Evolutionary conservation across 2,888 invertebrate species (phyloP).

Genomic region (Agriopis aurantiaria): DNA sequence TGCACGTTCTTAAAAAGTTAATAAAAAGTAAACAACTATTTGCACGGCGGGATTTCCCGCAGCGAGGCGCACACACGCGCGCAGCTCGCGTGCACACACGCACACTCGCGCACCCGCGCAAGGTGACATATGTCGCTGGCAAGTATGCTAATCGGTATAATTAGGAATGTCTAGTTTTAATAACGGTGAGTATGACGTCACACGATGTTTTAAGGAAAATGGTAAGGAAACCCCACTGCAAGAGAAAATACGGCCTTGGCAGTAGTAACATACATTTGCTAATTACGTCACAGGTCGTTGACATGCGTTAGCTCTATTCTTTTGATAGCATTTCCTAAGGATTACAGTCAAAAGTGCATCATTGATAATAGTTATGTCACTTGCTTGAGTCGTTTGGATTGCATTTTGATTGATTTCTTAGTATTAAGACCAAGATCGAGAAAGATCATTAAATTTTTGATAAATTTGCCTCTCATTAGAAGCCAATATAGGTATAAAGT

Average conservation of each 20-base stretch:
- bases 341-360: not conserved
- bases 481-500: not conserved
- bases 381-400: not conserved
- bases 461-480: not conserved
- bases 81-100: slow-evolving; percentile 37
- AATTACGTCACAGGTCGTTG: slow-evolving; percentile 26
- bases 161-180: slow-evolving; percentile 56
- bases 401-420: not conserved
- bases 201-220: slow-evolving; percentile 42
- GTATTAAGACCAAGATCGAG: not conserved
- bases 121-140: slow-evolving; percentile 45
- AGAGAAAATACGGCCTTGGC: slow-evolving; percentile 40
- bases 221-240: slow-evolving; percentile 31
- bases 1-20: slow-evolving; percentile 49
- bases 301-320: slow-evolving; percentile 6
- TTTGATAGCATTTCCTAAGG: not conserved
- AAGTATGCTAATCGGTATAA: slow-evolving; percentile 53
- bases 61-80: slow-evolving; percentile 42
- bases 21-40: slow-evolving; percentile 49
- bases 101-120: slow-evolving; percentile 38
- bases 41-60: slow-evolving; percentile 76
- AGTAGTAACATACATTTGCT: slow-evolving; percentile 25
- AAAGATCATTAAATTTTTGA: not conserved
- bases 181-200: slow-evolving; percentile 48
- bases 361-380: not conserved